phyloP scores from a whole-genome alignment of 1,140 invertebrate genomes.

The Hypothenemus hampei region DNA sequence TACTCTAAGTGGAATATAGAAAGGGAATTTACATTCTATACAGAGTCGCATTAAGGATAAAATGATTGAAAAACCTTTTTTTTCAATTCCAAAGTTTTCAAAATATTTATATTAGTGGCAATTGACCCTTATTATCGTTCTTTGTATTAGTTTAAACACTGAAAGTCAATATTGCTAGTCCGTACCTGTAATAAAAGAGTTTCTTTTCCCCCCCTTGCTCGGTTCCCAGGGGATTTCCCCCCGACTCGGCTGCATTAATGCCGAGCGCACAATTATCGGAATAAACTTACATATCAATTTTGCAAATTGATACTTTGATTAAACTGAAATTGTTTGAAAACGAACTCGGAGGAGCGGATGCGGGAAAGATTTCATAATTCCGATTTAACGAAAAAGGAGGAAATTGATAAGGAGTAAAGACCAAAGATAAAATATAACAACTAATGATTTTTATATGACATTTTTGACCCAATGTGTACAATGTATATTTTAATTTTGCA shows the following conservation, averaged over 20 bases:
- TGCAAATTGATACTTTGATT: conserved; percentile 40
- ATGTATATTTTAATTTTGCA: conserved; percentile 23
- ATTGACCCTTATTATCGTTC: too few species aligned
- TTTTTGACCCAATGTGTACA: too few species aligned
- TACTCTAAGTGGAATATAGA: conserved; percentile 15
- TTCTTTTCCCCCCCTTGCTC: conserved; percentile 20
- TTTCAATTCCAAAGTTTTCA: neutral
- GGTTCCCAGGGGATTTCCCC: conserved; percentile 13
- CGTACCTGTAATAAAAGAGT: too few species aligned
- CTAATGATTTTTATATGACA: too few species aligned
- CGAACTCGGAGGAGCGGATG: conserved; percentile 2
- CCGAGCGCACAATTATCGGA: conserved; percentile 44
- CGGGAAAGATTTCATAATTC: conserved; percentile 9
- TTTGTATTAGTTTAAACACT: too few species aligned
- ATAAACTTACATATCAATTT: conserved; percentile 43
- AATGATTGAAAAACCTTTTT: neutral
- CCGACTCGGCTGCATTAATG: conserved; percentile 36
- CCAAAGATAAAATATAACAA: too few species aligned
- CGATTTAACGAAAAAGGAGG: too few species aligned
- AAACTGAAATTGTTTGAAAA: conserved; percentile 29
- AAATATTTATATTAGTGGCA: too few species aligned
- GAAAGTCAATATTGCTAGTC: too few species aligned
- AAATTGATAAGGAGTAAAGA: too few species aligned
- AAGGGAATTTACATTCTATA: conserved; percentile 13
- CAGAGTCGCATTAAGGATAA: conserved; percentile 8